These are phyloP conservation scores for Drosophila tripunctata DNA, from an alignment of 2,888 invertebrate species.

Conservation along the genomic window DNA sequence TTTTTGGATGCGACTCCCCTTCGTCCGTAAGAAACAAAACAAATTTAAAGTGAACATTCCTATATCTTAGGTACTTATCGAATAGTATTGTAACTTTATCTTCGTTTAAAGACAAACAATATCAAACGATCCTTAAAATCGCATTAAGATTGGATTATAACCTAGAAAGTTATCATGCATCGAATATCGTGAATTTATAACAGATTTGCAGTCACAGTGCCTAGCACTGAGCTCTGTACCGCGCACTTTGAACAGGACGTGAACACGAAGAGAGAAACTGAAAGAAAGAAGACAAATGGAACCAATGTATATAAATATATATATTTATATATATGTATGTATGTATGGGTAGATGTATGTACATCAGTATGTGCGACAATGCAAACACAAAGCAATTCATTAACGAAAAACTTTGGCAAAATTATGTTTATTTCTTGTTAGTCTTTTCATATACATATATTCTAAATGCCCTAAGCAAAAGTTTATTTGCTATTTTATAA, in stretches of 20 bases:
- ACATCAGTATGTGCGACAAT: conserved; percentile 24
- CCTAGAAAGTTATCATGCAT: no score
- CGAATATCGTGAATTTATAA: no score
- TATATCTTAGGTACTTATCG: no score
- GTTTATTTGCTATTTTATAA: background rate
- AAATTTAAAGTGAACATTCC: no score
- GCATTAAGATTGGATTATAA: no score
- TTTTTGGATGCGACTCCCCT: no score
- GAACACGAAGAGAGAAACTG: conserved; percentile 30
- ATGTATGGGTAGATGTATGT: conserved; percentile 5
- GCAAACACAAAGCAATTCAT: conserved; percentile 56
- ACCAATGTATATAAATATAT: background rate
- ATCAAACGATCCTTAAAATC: no score
- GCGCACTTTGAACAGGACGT: conserved; percentile 31
- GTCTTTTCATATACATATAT: conserved; percentile 24
- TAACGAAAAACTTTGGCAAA: conserved; percentile 58
- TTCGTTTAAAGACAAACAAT: no score
- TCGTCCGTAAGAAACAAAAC: no score
- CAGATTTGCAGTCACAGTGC: no score
- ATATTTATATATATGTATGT: background rate
- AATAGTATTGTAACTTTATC: no score
- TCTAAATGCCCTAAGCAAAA: background rate
- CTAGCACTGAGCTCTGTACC: no score
- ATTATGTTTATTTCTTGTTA: conserved; percentile 62
- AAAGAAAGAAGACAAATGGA: conserved; percentile 1